A percentile compares a stretch with the other conserved stretches of the same genome.
These are phyloP conservation scores for Teleogryllus occipitalis DNA, from an alignment of 1,140 invertebrate species.

Conservation along the genomic window DNA sequence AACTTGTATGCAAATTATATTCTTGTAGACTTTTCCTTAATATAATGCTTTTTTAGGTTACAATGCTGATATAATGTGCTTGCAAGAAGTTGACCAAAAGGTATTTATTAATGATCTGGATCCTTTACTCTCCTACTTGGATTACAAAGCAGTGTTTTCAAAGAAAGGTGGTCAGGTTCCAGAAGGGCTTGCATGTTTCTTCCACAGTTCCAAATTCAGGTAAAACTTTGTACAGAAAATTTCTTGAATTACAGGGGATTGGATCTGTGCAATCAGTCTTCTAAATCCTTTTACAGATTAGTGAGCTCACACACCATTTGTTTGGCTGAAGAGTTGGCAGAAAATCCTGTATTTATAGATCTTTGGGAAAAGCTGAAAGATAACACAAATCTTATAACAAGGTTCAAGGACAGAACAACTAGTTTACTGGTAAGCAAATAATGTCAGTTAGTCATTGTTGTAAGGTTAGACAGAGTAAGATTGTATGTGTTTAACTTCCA, in stretches of 20 bases:
- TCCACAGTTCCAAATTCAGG: conserved; percentile 50
- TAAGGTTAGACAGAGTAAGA: not conserved
- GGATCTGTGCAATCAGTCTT: not conserved
- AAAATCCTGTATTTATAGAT: conserved; percentile 43
- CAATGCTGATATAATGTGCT: conserved; percentile 79
- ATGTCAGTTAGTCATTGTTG: not conserved
- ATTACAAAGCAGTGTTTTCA: conserved; percentile 52
- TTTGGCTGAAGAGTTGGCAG: conserved; percentile 48
- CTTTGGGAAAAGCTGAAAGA: conserved; percentile 50
- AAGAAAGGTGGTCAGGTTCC: conserved; percentile 62
- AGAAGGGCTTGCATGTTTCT: conserved; percentile 79
- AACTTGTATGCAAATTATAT: not conserved
- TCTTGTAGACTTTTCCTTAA: not conserved
- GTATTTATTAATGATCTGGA: conserved; percentile 64
- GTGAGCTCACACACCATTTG: conserved; percentile 40
- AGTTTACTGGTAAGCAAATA: conserved; percentile 27
- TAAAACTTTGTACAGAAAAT: conserved; percentile 27
- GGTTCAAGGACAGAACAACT: conserved; percentile 55
- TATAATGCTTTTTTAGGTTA: conserved; percentile 51
- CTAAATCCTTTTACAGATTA: conserved; percentile 32
- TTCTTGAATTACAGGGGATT: not conserved
- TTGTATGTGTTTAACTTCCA: conserved; percentile 29
- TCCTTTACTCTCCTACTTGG: conserved; percentile 46
- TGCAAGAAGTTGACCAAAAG: conserved; percentile 87
- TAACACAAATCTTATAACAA: conserved; percentile 49